phyloP scores from a whole-genome alignment of 2,888 invertebrate species.

The Cataglyphis albicans region DNA sequence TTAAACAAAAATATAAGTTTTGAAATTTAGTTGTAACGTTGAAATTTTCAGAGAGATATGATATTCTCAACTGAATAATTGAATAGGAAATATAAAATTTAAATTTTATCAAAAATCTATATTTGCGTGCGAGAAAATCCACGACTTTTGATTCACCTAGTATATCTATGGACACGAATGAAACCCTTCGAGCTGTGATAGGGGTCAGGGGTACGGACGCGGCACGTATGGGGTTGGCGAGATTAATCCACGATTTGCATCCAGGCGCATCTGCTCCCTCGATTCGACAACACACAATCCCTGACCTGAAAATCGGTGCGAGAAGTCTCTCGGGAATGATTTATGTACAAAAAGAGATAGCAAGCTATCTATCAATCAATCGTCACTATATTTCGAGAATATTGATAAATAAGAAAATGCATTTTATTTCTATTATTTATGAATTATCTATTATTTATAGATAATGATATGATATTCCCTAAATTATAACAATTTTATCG shows the following conservation, averaged over 20 bases:
- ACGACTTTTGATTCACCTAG: slow-evolving; percentile 29
- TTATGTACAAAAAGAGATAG: slow-evolving; percentile 53
- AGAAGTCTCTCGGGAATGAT: slow-evolving; percentile 70
- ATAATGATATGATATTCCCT: background rate
- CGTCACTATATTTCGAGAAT: background rate
- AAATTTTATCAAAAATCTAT: background rate
- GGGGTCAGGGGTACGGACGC: slow-evolving; percentile 76
- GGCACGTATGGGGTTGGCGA: slow-evolving; percentile 80
- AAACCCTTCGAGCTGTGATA: slow-evolving; percentile 74
- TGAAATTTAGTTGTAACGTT: background rate
- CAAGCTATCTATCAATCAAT: slow-evolving; percentile 2
- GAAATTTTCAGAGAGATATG: background rate
- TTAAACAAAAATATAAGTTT: background rate
- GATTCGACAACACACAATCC: slow-evolving; percentile 71
- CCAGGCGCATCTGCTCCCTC: slow-evolving; percentile 85
- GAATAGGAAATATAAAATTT: background rate
- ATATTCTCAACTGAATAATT: background rate
- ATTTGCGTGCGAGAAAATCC: background rate
- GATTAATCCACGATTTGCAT: slow-evolving; percentile 86
- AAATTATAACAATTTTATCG: background rate
- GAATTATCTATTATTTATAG: background rate
- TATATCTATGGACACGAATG: slow-evolving; percentile 27
- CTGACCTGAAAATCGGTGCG: slow-evolving; percentile 72
- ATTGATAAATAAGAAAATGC: background rate
- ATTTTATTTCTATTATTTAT: background rate